Base-by-base conservation (phyloP, 1,140 invertebrate genomes). In the Lysiphlebus fabarum region DNA sequence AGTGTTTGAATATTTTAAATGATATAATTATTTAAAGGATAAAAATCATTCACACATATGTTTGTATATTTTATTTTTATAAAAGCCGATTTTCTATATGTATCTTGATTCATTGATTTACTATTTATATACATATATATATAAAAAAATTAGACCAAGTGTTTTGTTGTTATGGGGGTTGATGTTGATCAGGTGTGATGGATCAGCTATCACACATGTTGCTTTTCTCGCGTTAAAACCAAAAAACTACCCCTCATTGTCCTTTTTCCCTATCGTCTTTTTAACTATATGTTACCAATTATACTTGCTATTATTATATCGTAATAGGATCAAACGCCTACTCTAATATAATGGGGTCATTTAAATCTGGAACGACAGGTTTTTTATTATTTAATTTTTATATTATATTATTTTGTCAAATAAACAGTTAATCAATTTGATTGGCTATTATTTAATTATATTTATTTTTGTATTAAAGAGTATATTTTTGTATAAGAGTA, bases 281-380 rank as follows among this genome's bases (percentile, higher is more conserved):
- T 45, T 54, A 45, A 41, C 57, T 56, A 40, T 56, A 40, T 47
- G 58, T 53, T 45, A 45, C 62, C 54, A 63, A 63, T 63, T 63
- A n/a, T n/a, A 59, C 44, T 44, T 47, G 4, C 53, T 53, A 63
- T 63, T 63, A 63, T 63, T 59, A 56, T 53, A 56, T 53, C 57
- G 53, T 60, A 63, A 63, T 63, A 63, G 62, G 62, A 63, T 63
- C 62, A 63, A 56, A 45, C 42, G 48, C 54, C 41, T 44, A 47
- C 44, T 17, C 50, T 26, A 26, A 26, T 26, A 26, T 26, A 26
- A 26, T 26, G 17, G 17, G 17, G 17, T 26, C 17, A 26, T 26
- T 26, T 26, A 26, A 26, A 40, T 34, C 26, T 12, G 50, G 50
- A 4, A 49, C 12, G 47, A 57, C 44, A 36, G 26, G 11, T 51